Evolutionary conservation across 1,140 invertebrate genomes (phyloP), one percentile per base, ranked within the genome.

Genomic region (Reticulitermes speratus): DNA sequence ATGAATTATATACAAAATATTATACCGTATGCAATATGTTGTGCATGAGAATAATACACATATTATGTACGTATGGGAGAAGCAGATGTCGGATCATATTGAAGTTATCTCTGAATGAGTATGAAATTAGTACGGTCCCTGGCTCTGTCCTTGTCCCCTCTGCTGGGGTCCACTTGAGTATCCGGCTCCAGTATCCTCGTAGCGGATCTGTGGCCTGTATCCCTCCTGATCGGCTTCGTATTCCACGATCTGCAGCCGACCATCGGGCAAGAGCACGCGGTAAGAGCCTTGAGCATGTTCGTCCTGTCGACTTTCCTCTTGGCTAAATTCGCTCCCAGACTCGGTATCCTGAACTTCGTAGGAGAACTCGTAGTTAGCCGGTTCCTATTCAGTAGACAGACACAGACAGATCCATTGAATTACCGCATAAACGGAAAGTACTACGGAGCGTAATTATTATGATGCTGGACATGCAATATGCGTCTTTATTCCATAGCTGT

Each of bases 211-310:
- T 86, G 96, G 96, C 90, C 95, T 95, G 91, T 96, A 97, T 88
- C 96, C 96, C 86, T 96, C 94, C 89, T 94, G 92, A 90, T 96
- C 96, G 5, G 96, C 96, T 90, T 95, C 94, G 90, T 97, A 97
- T 89, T 96, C 94, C 81, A 97, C 96, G 88, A 96, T 93, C 92
- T 97, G 96, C 90, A 95, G 96, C 90, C 96, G 94, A 89, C 96
- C 96, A 91, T 97, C 96, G 84, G 96, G 96, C 89, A 97, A 93
- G 65, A 97, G 91, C 88, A 97, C 96, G 91, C 96, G 95, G 93
- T 97, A 97, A 90, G 95, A 94, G 89, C 96, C 96, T 89, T 94
- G 94, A 85, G 96, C 94, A 52, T 93, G 92, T 90, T 97, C 95
- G 82, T 96, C 96, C 90, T 96, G 94, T 87, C 96, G 93, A 89